Base-by-base conservation (phyloP, 2,888 invertebrate genomes). In the Halictus quadricinctus region DNA sequence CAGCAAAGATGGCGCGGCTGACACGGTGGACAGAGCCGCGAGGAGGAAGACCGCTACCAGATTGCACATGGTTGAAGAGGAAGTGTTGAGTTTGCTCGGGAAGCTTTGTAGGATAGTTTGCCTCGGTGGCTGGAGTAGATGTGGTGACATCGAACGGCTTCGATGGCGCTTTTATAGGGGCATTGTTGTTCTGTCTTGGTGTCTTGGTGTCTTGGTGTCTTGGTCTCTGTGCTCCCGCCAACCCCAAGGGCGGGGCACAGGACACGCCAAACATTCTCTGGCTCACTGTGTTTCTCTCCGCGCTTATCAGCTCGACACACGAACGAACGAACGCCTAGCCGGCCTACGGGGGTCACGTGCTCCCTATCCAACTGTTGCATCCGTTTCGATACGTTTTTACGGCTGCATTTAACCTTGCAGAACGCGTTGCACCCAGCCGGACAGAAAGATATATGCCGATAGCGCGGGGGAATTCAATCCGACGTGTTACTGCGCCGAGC, bases 241-340 rank as follows among this genome's bases (percentile, higher is more conserved):
- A 90, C 91, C 91, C 90, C 89, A 88, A 92, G 92, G 93, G 94
- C 92, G 94, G 93, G 94, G 94, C 94, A 88, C 87, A 92, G 91
- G 90, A 92, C 92, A 91, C 92, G 90, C 91, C 90, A 91, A 93
- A 92, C 93, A 93, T 93, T 93, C 93, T 92, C 90, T 87, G 82
- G 75, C 85, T 84, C 81, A 48, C 66, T 83, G 79, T 79, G 80
- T 83, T 81, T 79, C 80, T 83, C 78, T 80, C 72, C 13, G 21
- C 76, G 87, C 89, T 92, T 92, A 91, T 91, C 89, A 88, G 80
- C 88, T 79, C 86, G 87, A 85, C 90, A 88, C 50, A 64, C 64
- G 29, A 64, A 64, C 64, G 29, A 86, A 84, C 79, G 81, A 83
- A 89, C 83, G 86, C 88, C 89, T 86, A 84, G 73, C 1, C 81